Base-by-base conservation (phyloP, 2,888 invertebrate genomes). In the Polydrusus tereticollis region DNA sequence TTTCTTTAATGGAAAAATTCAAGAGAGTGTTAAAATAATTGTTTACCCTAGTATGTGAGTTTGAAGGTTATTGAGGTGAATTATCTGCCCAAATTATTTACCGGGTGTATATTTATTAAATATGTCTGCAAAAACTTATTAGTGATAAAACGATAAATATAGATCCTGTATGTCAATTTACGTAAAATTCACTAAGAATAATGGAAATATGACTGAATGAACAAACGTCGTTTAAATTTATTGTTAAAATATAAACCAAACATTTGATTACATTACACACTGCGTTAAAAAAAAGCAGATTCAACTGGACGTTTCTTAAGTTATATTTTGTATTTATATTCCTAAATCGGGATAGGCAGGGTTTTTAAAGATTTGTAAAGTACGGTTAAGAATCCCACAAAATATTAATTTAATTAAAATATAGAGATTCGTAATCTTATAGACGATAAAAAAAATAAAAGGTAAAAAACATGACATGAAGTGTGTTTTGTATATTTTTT, bases 381-480 rank as follows among this genome's bases (percentile, higher is more conserved):
- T 36, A 23, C 14, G 36, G 20, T 20, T 58, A 58, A 21, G 21
- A 38, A 41, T 21, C 29, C 26, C 21, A 45, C 18, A 33, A 62
- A 62, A 62, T 20, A 45, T 45, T 45, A 38, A 41, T 18, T 62
- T 62, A 43, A 16, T 26, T 62, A 23, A 33, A 16, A 26, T n/a
- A 43, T 29, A 47, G 14, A 38, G 20, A 21, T n/a, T 20, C 14
- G n/a, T 26, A 50, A 50, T 47, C 18, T 29, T 20, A 50, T 29
- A 18, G 47, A 63, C 3, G 21, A 26, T 20, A 38, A 55, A 64
- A 18, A 64, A 64, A 52, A 64, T 12, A 68, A 55, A 41, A 60
- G n/a, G 60, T 16, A 59, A 69, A 68, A 70, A 59, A 47, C 74
- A 74, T 74, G 70, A 74, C 70, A 64, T 36, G 64, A 26, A 43